A percentile compares a stretch with the other conserved stretches of the same genome.
These are phyloP conservation scores for Zophobas morio DNA, from an alignment of 1,140 invertebrate species.

Conservation along the genomic window DNA sequence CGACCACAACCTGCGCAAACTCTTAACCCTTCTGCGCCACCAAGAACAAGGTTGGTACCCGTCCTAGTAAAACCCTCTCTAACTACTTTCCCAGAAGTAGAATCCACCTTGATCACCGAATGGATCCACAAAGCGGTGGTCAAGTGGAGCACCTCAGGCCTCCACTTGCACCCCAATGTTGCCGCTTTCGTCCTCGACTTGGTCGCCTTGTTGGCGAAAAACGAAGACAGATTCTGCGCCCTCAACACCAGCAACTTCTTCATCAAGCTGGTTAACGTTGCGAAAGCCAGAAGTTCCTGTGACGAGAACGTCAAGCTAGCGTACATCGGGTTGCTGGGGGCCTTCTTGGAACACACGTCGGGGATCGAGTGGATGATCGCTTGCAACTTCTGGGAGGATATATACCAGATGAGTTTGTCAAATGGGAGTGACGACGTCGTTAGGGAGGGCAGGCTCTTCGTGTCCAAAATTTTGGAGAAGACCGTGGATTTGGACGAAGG, in stretches of 20 bases:
- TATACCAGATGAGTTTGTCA: conserved; percentile 71
- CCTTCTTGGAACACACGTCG: conserved; percentile 70
- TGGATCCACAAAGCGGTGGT: conserved; percentile 53
- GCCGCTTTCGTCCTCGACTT: conserved; percentile 69
- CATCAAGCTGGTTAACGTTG: conserved; percentile 64
- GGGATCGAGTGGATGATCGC: conserved; percentile 73
- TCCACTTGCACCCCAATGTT: conserved; percentile 65
- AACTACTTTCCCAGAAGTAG: too few species aligned
- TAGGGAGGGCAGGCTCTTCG: conserved; percentile 71
- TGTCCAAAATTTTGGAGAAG: conserved; percentile 69
- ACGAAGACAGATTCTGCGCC: conserved; percentile 66
- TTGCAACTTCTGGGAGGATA: conserved; percentile 70
- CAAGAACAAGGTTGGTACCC: too few species aligned
- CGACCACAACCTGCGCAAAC: too few species aligned
- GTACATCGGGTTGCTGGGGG: conserved; percentile 72
- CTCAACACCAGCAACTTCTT: conserved; percentile 66
- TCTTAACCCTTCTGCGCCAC: too few species aligned
- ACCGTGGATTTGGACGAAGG: conserved; percentile 34
- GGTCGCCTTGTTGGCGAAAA: conserved; percentile 66
- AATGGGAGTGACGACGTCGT: conserved; percentile 77
- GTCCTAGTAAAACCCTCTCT: too few species aligned
- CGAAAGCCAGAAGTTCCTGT: conserved; percentile 62
- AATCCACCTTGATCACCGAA: conserved; percentile 28
- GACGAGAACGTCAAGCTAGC: conserved; percentile 74
- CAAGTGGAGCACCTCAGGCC: conserved; percentile 54